Evolutionary conservation across 2,797 vertebrate species (phyloP).

Genomic region (Picus viridis): DNA sequence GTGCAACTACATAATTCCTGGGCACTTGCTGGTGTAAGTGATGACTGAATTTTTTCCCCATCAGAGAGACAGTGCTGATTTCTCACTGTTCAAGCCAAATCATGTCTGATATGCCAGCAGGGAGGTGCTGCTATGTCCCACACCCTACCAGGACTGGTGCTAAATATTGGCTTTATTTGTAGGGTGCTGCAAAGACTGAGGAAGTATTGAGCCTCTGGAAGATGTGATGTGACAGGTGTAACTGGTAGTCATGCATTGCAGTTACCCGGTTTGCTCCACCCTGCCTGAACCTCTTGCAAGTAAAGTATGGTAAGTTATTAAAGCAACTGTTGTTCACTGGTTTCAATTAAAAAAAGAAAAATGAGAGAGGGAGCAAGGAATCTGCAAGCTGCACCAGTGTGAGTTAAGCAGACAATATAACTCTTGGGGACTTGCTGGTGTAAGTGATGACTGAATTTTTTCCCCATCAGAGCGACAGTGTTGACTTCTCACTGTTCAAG

Average conservation of each 20-base stretch:
- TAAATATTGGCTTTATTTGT: background rate
- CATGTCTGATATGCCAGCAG: slow-evolving; percentile 62
- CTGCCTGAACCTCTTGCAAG: background rate
- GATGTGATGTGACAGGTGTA: background rate
- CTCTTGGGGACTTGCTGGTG: background rate
- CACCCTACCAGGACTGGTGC: background rate
- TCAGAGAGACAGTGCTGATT: slow-evolving; percentile 80
- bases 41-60: slow-evolving; percentile 56
- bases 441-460: slow-evolving; percentile 62
- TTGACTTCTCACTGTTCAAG: slow-evolving; percentile 62
- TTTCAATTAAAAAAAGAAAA: background rate
- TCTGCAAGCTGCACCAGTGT: fast-evolving
- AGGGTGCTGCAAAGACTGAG: background rate
- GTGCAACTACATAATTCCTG: background rate
- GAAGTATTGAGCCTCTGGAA: background rate
- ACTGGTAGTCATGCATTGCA: too few relatives aligned
- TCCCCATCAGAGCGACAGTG: slow-evolving; percentile 80
- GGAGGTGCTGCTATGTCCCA: background rate
- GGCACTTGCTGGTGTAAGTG: background rate
- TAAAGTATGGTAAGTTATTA: background rate
- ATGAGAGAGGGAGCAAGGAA: too few relatives aligned
- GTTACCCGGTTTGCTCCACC: background rate
- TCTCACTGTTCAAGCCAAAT: slow-evolving; percentile 48
- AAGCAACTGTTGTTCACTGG: background rate
- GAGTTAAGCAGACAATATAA: background rate